Evolutionary conservation across 2,888 invertebrate species (phyloP).

Genomic region (Dolomedes plantarius): DNA sequence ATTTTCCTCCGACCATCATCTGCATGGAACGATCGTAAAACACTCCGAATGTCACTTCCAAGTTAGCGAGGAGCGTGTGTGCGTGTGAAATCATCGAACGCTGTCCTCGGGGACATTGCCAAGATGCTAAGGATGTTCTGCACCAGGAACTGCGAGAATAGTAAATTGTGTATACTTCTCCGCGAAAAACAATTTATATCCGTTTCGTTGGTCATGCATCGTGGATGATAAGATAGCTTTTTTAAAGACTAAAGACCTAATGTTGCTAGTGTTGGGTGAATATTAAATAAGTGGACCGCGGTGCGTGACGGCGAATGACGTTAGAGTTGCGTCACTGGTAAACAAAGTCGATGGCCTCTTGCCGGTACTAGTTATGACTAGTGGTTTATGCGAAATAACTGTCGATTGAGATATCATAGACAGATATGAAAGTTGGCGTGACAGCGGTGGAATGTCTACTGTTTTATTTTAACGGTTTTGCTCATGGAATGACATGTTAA

Average conservation of each 20-base stretch:
- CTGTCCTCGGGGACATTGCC: too few relatives aligned
- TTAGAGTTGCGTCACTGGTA: background rate
- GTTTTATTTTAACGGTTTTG: too few relatives aligned
- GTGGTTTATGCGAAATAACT: too few relatives aligned
- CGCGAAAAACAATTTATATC: background rate
- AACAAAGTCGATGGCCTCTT: background rate
- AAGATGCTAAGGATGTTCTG: background rate
- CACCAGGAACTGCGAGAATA: background rate
- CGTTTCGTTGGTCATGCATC: slow-evolving; percentile 5
- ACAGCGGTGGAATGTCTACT: too few relatives aligned
- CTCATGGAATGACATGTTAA: too few relatives aligned
- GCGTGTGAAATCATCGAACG: background rate
- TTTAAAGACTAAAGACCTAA: slow-evolving; percentile 10
- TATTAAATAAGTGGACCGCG: background rate
- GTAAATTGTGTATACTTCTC: background rate
- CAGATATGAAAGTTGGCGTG: too few relatives aligned
- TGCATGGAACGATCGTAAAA: background rate
- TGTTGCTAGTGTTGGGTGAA: background rate
- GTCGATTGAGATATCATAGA: too few relatives aligned
- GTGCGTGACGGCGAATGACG: background rate
- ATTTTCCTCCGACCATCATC: background rate
- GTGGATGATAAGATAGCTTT: background rate
- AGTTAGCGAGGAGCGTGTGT: too few relatives aligned
- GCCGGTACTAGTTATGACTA: background rate
- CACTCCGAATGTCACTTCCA: background rate